A percentile compares a stretch with the other conserved stretches of the same genome.
Evolutionary conservation across 2,113 vertebrate genomes (phyloP).

Genomic region (Psilopogon haemacephalus): DNA sequence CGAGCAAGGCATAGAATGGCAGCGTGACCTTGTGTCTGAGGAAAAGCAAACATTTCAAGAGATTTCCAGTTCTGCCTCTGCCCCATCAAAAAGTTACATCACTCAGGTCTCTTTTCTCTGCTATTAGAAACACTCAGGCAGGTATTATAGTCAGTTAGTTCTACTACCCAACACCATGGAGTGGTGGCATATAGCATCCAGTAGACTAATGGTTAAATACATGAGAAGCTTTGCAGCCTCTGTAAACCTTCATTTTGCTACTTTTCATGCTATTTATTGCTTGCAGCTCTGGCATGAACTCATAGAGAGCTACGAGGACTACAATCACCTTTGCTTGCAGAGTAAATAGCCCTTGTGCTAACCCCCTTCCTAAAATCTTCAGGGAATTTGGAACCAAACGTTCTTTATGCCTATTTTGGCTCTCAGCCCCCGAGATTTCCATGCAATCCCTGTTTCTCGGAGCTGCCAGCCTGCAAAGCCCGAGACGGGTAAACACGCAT

Average conservation of each 20-base stretch:
- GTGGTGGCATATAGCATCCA: background rate
- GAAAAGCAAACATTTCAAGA: background rate
- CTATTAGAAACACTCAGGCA: background rate
- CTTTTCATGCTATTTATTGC: background rate
- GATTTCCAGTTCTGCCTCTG: background rate
- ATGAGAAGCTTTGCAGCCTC: background rate
- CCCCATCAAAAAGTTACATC: background rate
- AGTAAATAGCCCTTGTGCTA: background rate
- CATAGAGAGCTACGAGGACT: background rate
- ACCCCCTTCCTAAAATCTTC: background rate
- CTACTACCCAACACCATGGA: background rate
- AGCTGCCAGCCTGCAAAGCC: background rate
- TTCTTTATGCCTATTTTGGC: background rate
- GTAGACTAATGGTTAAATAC: background rate
- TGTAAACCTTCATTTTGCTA: slow-evolving; percentile 5
- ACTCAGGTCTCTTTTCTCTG: background rate
- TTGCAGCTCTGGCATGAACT: background rate
- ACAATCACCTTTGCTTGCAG: background rate
- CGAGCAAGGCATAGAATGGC: background rate
- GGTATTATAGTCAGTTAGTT: background rate
- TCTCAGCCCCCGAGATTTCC: background rate
- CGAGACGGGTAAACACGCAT: background rate
- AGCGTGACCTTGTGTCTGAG: background rate
- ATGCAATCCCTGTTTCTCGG: background rate
- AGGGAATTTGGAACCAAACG: background rate